Evolutionary conservation across 2,888 invertebrate species (phyloP).

Genomic region (Volucella inanis): DNA sequence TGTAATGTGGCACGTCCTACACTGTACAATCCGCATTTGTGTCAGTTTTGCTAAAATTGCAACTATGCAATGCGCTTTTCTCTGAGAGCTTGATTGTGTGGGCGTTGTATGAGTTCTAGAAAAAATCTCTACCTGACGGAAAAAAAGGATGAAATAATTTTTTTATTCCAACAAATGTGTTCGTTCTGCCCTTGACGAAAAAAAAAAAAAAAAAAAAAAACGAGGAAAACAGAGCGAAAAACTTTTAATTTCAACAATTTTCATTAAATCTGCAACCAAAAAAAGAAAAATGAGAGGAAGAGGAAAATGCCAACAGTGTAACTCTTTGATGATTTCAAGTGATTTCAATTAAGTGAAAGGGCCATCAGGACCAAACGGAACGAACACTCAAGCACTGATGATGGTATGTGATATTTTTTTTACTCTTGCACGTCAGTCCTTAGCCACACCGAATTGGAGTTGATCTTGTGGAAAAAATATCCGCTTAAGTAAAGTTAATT

Average conservation of each 20-base stretch:
- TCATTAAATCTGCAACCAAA: slow-evolving; percentile 44
- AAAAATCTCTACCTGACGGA: slow-evolving; percentile 17
- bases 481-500: slow-evolving; percentile 35
- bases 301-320: slow-evolving; percentile 45
- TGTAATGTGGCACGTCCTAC: slow-evolving; percentile 16
- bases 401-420: slow-evolving; percentile 56
- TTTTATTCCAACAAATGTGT: background rate
- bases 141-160: slow-evolving; percentile 9
- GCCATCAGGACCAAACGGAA: background rate
- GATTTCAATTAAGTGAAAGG: slow-evolving; percentile 60
- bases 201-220: background rate
- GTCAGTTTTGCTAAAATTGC: slow-evolving; percentile 52
- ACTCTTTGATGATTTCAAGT: slow-evolving; percentile 64
- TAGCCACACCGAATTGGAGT: slow-evolving; percentile 2
- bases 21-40: background rate
- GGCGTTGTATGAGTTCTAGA: background rate
- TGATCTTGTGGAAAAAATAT: slow-evolving; percentile 17
- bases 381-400: slow-evolving; percentile 35
- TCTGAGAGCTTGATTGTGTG: slow-evolving; percentile 34
- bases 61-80: slow-evolving; percentile 31
- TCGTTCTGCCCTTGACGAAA: background rate
- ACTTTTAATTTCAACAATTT: slow-evolving; percentile 67
- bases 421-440: background rate
- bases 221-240: background rate
- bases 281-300: background rate